phyloP scores from a whole-genome alignment of 2,113 vertebrate genomes.

The Ptychochromis oligacanthus region DNA sequence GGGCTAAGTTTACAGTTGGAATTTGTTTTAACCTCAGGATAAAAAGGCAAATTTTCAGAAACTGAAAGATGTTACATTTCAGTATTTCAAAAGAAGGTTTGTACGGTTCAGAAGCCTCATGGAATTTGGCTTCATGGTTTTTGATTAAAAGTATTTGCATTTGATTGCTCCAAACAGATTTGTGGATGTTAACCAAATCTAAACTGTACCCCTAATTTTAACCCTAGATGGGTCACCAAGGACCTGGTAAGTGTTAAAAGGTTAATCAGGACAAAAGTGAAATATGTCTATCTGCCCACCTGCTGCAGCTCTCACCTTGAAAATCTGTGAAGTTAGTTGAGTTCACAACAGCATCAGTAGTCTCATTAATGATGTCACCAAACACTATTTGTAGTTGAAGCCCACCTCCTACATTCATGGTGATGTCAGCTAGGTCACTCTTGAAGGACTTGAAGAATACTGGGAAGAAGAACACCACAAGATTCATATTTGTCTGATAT shows the following conservation, averaged over 20 bases:
- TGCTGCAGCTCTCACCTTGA: neutral
- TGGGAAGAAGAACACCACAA: neutral
- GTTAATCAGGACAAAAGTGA: neutral
- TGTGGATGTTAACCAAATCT: rapidly evolving
- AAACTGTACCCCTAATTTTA: neutral
- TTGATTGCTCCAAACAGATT: too few relatives aligned
- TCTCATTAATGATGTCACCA: constrained; percentile 76
- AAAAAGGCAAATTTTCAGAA: too few relatives aligned
- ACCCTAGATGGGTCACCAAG: rapidly evolving
- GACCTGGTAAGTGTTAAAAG: neutral
- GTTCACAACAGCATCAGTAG: constrained; percentile 74
- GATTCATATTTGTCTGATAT: neutral
- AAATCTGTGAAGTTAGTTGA: constrained; percentile 71
- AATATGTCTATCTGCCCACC: neutral
- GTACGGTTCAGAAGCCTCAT: too few relatives aligned
- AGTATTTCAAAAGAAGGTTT: too few relatives aligned
- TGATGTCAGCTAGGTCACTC: constrained; percentile 61
- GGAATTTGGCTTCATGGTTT: too few relatives aligned
- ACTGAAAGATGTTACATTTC: too few relatives aligned
- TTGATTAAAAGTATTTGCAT: too few relatives aligned
- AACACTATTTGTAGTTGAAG: constrained; percentile 64
- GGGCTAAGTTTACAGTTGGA: too few relatives aligned
- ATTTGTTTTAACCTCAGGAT: too few relatives aligned
- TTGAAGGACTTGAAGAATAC: constrained; percentile 58
- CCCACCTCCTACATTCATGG: constrained; percentile 25